Percentiles rank a stretch among this genome's conserved stretches.
These are phyloP conservation scores for Merodon equestris DNA, from an alignment of 2,888 invertebrate genomes.

Conservation along the genomic window DNA sequence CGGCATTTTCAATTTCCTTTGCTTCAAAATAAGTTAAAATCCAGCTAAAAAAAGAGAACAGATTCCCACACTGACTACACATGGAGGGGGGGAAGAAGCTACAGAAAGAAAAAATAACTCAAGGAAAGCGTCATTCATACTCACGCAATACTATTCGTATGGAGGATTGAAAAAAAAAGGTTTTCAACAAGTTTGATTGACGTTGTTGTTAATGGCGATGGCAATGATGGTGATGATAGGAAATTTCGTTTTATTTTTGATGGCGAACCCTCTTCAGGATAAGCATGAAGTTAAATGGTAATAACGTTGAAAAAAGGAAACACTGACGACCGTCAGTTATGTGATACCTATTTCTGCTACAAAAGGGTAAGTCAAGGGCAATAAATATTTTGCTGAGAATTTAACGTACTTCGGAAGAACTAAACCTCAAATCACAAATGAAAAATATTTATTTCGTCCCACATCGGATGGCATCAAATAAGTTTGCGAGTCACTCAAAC, in stretches of 20 bases:
- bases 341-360: constrained; percentile 38
- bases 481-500: too few species aligned
- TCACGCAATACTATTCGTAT: too few species aligned
- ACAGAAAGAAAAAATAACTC: constrained; percentile 32
- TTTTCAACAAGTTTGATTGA: constrained; percentile 57
- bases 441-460: too few species aligned
- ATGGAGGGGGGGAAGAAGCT: constrained; percentile 3
- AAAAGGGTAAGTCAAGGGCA: too few species aligned
- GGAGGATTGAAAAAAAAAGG: constrained; percentile 44
- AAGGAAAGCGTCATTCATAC: constrained; percentile 61
- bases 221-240: constrained; percentile 37
- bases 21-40: constrained; percentile 4
- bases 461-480: too few species aligned
- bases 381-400: too few species aligned
- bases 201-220: constrained; percentile 15
- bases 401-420: too few species aligned
- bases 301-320: constrained; percentile 13
- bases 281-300: constrained; percentile 46
- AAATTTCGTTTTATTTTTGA: constrained; percentile 54
- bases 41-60: constrained; percentile 4
- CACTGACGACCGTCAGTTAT: constrained; percentile 24
- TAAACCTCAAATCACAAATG: too few species aligned
- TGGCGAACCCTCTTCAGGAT: constrained; percentile 60
- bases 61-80: too few species aligned
- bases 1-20: constrained; percentile 58